A percentile compares a stretch with the other conserved stretches of the same genome.
Conservation (phyloP, 1,140 invertebrate genomes). For the Maniola jurtina region DNA sequence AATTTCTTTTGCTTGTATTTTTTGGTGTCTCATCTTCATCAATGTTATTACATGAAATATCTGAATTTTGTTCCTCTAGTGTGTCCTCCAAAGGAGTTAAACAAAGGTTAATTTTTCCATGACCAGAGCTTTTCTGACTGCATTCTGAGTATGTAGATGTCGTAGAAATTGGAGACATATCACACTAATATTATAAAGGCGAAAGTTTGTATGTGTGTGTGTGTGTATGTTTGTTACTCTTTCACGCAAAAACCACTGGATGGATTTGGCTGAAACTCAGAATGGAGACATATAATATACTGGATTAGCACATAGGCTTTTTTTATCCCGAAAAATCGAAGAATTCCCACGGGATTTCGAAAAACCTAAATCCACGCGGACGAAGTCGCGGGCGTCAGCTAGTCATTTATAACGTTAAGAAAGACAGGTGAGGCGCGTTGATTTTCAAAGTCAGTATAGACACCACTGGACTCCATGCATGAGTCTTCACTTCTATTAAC, state of each 20-base stretch:
- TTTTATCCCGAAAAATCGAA: too few species aligned
- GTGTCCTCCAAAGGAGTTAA: slow-evolving; percentile 55
- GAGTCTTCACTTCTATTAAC: slow-evolving; percentile 80
- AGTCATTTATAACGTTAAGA: slow-evolving; percentile 73
- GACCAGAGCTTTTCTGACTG: slow-evolving; percentile 62
- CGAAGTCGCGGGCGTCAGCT: too few species aligned
- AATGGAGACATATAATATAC: too few species aligned
- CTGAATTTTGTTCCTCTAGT: slow-evolving; percentile 49
- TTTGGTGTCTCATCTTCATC: slow-evolving; percentile 62
- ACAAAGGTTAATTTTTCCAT: slow-evolving; percentile 50
- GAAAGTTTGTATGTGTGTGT: too few species aligned
- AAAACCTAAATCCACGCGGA: too few species aligned
- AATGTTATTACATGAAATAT: slow-evolving; percentile 38
- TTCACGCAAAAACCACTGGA: too few species aligned
- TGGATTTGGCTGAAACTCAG: too few species aligned
- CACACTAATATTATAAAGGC: too few species aligned
- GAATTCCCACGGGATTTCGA: too few species aligned
- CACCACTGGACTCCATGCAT: slow-evolving; percentile 91
- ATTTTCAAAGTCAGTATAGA: slow-evolving; percentile 91
- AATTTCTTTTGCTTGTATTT: slow-evolving; percentile 69
- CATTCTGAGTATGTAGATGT: slow-evolving; percentile 74
- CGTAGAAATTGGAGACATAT: slow-evolving; percentile 80
- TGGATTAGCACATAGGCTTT: too few species aligned
- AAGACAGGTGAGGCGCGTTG: slow-evolving; percentile 76
- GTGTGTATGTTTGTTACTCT: too few species aligned